Evolutionary conservation across 2,113 vertebrate species (phyloP).

Genomic region (Cochlearius cochlearius): DNA sequence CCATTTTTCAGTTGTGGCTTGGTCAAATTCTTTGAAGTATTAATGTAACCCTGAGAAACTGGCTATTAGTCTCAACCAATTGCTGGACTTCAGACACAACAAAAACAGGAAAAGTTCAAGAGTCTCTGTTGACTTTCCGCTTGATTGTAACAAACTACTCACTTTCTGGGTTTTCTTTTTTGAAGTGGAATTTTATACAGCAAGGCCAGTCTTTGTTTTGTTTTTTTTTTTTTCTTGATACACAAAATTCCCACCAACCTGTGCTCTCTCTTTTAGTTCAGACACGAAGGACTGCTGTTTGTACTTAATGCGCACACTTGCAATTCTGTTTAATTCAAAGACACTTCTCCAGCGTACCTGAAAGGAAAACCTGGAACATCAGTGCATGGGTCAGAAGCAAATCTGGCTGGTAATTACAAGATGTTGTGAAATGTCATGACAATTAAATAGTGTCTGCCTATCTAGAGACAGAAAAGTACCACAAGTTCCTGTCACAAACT

Average conservation of each 20-base stretch:
- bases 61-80: conserved; percentile 40
- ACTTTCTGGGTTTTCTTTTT: conserved; percentile 53
- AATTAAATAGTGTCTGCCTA: background rate
- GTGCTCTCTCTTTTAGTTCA: background rate
- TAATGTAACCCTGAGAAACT: conserved; percentile 57
- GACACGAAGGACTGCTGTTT: background rate
- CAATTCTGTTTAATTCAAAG: background rate
- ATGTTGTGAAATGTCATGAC: background rate
- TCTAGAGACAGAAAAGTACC: background rate
- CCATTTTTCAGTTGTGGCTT: conserved; percentile 48
- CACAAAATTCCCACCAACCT: conserved; percentile 28
- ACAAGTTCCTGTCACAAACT: background rate
- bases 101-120: conserved; percentile 68
- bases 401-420: background rate
- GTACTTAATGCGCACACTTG: background rate
- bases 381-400: background rate
- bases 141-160: conserved; percentile 55
- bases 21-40: conserved; percentile 47
- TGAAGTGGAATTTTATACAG: conserved; percentile 53
- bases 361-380: background rate
- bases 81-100: conserved; percentile 62
- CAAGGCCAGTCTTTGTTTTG: background rate
- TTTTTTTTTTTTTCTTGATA: background rate
- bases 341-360: background rate
- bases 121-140: conserved; percentile 63